Evolutionary conservation across 2,113 vertebrate genomes (phyloP).

Genomic region (Myotis davidii): DNA sequence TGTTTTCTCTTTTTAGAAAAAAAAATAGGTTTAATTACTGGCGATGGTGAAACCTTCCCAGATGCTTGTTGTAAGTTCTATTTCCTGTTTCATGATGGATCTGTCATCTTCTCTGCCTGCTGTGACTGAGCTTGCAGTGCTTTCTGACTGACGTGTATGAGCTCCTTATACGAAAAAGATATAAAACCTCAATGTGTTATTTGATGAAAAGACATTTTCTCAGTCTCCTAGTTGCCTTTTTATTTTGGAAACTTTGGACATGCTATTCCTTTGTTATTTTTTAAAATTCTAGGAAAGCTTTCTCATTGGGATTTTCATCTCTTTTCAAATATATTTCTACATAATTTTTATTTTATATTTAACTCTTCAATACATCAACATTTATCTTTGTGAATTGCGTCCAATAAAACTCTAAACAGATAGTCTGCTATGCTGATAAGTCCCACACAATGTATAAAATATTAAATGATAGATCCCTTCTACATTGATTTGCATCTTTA

Average conservation of each 20-base stretch:
- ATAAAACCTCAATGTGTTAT: background rate
- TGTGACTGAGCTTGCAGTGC: background rate
- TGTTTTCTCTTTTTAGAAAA: background rate
- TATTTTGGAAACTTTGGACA: background rate
- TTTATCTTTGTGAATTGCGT: background rate
- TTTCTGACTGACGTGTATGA: background rate
- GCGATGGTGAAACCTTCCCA: background rate
- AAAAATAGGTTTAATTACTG: background rate
- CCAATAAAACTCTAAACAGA: background rate
- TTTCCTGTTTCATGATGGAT: background rate
- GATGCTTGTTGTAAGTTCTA: background rate
- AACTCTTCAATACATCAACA: background rate
- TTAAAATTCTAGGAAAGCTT: background rate
- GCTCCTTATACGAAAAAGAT: background rate
- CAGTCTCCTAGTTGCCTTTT: background rate
- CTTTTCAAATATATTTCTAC: background rate
- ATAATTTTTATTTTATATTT: background rate
- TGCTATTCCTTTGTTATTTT: constrained; percentile 1
- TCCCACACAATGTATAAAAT: background rate
- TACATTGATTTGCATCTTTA: background rate
- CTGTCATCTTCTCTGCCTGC: background rate
- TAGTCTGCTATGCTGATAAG: background rate
- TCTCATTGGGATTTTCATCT: background rate
- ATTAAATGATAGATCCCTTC: background rate
- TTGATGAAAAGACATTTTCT: background rate